Conservation (phyloP, 2,113 vertebrate species). For the Microcebus ravelobensis region DNA sequence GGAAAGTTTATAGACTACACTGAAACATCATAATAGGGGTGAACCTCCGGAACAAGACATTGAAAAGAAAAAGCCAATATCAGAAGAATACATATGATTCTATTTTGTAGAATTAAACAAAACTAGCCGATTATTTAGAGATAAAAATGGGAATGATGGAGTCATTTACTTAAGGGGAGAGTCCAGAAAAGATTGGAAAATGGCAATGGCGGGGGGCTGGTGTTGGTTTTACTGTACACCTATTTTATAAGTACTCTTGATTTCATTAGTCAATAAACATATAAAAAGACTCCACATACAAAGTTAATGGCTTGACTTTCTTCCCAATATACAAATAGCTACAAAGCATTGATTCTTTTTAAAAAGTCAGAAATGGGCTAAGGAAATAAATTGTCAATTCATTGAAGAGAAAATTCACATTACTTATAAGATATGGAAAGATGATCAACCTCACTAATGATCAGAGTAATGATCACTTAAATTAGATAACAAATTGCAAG, state of each 20-base stretch:
- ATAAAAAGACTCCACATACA: not conserved
- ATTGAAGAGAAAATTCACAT: not conserved
- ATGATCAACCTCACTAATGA: not conserved
- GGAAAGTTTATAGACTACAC: not conserved
- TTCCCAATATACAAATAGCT: not conserved
- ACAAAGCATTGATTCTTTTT: not conserved
- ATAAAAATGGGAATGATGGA: not conserved
- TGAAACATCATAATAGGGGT: not conserved
- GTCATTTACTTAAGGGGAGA: not conserved
- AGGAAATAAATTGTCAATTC: not conserved
- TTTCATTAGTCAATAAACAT: not conserved
- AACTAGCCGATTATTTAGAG: not conserved
- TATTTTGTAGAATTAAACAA: not conserved
- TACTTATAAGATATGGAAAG: not conserved
- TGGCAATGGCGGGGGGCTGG: rapidly evolving
- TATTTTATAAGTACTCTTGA: not conserved
- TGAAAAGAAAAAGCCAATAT: not conserved
- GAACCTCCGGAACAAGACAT: not conserved
- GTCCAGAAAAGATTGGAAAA: too few species aligned
- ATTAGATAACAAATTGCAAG: not conserved
- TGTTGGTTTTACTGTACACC: not conserved
- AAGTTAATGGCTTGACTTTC: not conserved
- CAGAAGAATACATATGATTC: not conserved
- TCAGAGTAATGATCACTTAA: not conserved
- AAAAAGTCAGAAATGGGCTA: not conserved